Conservation (phyloP, 2,888 invertebrate species). For the Icerya purchasi region DNA sequence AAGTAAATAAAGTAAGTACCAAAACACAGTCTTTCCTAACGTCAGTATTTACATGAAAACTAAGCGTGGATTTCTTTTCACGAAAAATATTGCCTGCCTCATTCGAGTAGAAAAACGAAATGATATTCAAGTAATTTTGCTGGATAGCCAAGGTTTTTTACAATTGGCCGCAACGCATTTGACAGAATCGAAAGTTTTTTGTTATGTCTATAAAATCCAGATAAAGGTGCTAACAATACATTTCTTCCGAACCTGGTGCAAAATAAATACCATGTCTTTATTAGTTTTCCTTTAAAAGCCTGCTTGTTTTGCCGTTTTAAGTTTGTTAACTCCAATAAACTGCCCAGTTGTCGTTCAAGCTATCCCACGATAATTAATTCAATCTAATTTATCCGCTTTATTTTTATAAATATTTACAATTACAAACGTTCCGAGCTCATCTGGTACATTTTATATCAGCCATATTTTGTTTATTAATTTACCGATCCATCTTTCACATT, state of each 20-base stretch:
- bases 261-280: neutral
- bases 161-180: neutral
- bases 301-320: neutral
- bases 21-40: too few species aligned
- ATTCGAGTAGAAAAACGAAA: too few species aligned
- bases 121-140: neutral
- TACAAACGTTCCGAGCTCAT: neutral
- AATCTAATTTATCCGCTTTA: neutral
- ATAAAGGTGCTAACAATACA: neutral
- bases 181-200: neutral
- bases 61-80: too few species aligned
- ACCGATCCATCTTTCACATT: neutral
- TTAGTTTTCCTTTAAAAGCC: neutral
- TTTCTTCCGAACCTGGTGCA: neutral
- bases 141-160: neutral
- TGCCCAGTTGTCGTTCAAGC: neutral
- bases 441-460: too few species aligned
- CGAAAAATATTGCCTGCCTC: too few species aligned
- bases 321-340: neutral
- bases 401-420: neutral
- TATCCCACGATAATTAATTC: neutral
- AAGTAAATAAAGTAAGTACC: too few species aligned
- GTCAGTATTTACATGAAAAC: too few species aligned
- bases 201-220: neutral
- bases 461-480: neutral